Base-by-base conservation (phyloP, 2,797 vertebrate genomes). In the Basileuterus tristriatus region DNA sequence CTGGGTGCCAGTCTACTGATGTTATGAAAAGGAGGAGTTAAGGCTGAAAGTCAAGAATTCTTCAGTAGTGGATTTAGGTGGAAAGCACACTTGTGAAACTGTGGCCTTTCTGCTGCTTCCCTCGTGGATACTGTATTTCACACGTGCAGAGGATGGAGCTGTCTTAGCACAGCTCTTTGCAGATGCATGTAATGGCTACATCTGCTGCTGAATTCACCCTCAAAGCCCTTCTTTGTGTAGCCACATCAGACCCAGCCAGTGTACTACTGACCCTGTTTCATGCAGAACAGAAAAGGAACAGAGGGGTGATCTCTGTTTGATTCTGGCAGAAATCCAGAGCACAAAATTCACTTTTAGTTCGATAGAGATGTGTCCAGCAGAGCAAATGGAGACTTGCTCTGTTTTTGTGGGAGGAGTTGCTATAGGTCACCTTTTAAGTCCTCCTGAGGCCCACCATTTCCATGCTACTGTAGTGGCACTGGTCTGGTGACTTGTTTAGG, bases 231-330 rank as follows among this genome's bases (percentile, higher is more conserved):
- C 55, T 89, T 56, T 41, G 47, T 44, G 64, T 53, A 91, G 74
- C 27, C 68, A 36, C 72, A 55, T 81, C 68, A 78, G 58, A 32
- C 15, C 34, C 0, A 1, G 49, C 39, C 53, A 10, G 0, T 20
- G 39, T 21, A 65, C n/a, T 32, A 59, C 7, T 72, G 59, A 58
- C 36, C 37, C 62, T 20, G 11, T 49, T 58, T 37, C 37, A 37
- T 9, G 6, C 0, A 0, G 41, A 76, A 59, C 7, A 59, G 52
- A 41, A 24, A 22, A 0, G 0, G 34, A 79, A 59, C 19, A 82
- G 50, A 41, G 17, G 15, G n/a, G 12, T 8, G 1, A 26, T 32
- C 68, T 80, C 41, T 46, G 19, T 24, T 86, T 13, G 2, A 37
- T 26, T 67, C 69, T 59, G 63, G 37, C 41, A 85, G 75, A 89